phyloP scores from a whole-genome alignment of 1,140 invertebrate genomes.

The Drosophila malerkotliana region DNA sequence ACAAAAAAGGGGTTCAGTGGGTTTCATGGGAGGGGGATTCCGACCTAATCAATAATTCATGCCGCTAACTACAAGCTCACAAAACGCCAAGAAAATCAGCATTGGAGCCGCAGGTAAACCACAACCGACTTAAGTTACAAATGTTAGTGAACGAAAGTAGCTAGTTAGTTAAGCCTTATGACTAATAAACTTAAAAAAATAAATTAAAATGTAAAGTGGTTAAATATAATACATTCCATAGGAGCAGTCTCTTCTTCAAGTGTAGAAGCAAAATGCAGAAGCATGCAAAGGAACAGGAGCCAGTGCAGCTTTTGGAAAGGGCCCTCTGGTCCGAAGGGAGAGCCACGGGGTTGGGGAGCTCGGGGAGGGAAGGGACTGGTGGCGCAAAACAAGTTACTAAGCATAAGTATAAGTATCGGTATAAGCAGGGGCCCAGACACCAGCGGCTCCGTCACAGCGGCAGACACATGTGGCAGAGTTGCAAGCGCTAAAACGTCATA shows the following conservation, averaged over 20 bases:
- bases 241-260: conserved; percentile 10
- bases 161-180: background rate
- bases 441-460: conserved; percentile 1
- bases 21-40: conserved; percentile 16
- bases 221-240: background rate
- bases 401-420: conserved; percentile 35
- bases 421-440: conserved; percentile 50
- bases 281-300: conserved; percentile 50
- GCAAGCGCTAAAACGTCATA: conserved; percentile 80
- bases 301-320: conserved; percentile 38
- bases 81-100: conserved; percentile 46
- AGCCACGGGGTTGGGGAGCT: background rate
- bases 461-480: conserved; percentile 36
- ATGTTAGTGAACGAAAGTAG: background rate
- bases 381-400: conserved; percentile 53
- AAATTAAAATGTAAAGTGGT: background rate
- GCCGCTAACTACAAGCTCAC: conserved; percentile 63
- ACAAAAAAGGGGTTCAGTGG: conserved; percentile 36
- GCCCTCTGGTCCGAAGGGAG: conserved; percentile 16
- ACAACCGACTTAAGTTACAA: background rate
- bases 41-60: conserved; percentile 75
- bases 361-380: background rate
- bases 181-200: conserved; percentile 3
- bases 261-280: conserved; percentile 29
- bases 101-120: conserved; percentile 3